Conservation (phyloP, 1,140 invertebrate species). For the Pentalonia nigronervosa region DNA sequence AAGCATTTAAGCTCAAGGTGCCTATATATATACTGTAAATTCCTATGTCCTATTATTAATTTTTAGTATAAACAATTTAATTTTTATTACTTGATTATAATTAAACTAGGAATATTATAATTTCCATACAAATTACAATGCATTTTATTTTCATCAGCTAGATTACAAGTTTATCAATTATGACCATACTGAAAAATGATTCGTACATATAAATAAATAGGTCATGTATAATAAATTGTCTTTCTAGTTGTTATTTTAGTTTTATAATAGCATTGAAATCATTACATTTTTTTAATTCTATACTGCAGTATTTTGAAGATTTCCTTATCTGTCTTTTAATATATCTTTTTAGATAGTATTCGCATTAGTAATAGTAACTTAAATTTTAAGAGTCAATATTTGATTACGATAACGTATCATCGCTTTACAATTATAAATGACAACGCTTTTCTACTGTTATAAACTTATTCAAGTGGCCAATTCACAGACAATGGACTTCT, state of each 20-base stretch:
- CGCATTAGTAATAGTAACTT: background rate
- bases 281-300: background rate
- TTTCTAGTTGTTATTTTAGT: background rate
- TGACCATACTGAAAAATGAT: background rate
- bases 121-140: background rate
- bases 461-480: background rate
- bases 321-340: background rate
- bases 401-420: background rate
- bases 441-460: background rate
- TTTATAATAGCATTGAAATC: background rate
- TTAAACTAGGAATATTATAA: background rate
- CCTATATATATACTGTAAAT: background rate
- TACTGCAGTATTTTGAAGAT: background rate
- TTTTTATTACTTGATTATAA: constrained; percentile 3
- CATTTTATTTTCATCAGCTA: background rate
- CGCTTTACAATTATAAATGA: background rate
- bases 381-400: background rate
- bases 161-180: background rate
- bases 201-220: background rate
- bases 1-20: background rate
- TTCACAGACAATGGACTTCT: background rate
- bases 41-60: background rate
- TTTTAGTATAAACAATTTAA: background rate
- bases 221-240: background rate
- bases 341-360: background rate